Base-by-base conservation (phyloP, 2,797 vertebrate species). In the Sebastes alutus region DNA sequence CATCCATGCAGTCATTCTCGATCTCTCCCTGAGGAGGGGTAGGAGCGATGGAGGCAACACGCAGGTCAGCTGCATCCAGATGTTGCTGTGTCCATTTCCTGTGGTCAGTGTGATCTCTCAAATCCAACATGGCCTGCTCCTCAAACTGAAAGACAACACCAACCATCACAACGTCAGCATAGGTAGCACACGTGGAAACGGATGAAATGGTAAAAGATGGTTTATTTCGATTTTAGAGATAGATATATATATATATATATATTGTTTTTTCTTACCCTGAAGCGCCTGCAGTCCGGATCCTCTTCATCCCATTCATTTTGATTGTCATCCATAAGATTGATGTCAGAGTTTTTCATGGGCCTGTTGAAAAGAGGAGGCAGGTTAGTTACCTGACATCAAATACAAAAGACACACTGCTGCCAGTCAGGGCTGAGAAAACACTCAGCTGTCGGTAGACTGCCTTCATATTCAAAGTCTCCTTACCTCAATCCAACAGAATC, bases 11-110 rank as follows among this genome's bases (percentile, higher is more conserved):
- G 94, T 99, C 98, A 0, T 97, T 95, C 64, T 99, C 98, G 0
- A 97, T 97, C 78, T 99, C 99, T 7, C 99, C 99, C 89, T 99
- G 99, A 0, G 99, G 99, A 0, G 98, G 99, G 0, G 99, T 99
- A 0, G 98, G 98, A 0, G 99, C 99, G 83, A 98, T 97, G 79
- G 97, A 97, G 0, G 97, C 96, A 25, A 97, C 96, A 7, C 99
- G 97, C 52, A 99, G 94, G 86, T 99, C 99, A 0, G 99, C 99
- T 0, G 99, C 99, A 0, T 99, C 99, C 90, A 99, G 93, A 87
- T 99, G 99, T 91, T 99, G 99, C 89, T 99, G 99, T 0, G 99
- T 99, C 99, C 98, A 99, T 94, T 99, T 98, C 85, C 99, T 95
- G 86, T 98, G 98, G 88, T 99, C 99, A 0, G 97, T 97, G 88